Evolutionary conservation across 2,888 invertebrate species (phyloP), one percentile per base, ranked within the genome.

Genomic region (Trimorus sp.): DNA sequence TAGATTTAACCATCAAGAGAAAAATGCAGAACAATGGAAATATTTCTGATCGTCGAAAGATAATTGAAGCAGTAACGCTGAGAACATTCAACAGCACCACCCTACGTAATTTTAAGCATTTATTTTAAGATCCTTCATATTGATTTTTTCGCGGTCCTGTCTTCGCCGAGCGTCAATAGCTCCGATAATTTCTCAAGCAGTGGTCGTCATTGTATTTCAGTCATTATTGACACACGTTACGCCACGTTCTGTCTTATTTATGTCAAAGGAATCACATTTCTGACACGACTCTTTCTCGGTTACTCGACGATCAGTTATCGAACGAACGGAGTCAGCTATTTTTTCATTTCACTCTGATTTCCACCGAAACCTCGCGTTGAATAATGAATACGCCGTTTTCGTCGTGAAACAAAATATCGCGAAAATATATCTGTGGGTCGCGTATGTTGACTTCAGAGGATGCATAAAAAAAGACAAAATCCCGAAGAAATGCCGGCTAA

Each of bases 91-190:
- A 45, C 26, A 26, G 9, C 26, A n/a, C 36, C 7, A 14, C n/a
- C 51, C 7, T 7, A 7, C 37, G 26, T 37, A 63, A 51, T 63
- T 63, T 51, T 51, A n/a, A 63, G 37, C 49, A 51, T 63, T 49
- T 51, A 63, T 51, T 63, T 63, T 48, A 51, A 63, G 63, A 37
- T 48, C 45, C 37, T n/a, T 36, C 11, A 37, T 26, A 63, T 63
- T 48, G 63, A 63, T 63, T 63, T 63, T 51, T 12, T 26, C 26
- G 45, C 62, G 15, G 63, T 45, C 63, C 48, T 16, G 49, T 63
- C 62, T 45, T 48, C 45, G 16, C 2, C 4, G 4, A 26, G 26
- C 26, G 26, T 36, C 63, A 48, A 62, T 63, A 63, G 37, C 37
- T 36, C 37, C 37, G 63, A 63, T 12, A 63, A 65, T 65, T 51